Base-by-base conservation (phyloP, 2,888 invertebrate species). In the Synergus gifuensis region DNA sequence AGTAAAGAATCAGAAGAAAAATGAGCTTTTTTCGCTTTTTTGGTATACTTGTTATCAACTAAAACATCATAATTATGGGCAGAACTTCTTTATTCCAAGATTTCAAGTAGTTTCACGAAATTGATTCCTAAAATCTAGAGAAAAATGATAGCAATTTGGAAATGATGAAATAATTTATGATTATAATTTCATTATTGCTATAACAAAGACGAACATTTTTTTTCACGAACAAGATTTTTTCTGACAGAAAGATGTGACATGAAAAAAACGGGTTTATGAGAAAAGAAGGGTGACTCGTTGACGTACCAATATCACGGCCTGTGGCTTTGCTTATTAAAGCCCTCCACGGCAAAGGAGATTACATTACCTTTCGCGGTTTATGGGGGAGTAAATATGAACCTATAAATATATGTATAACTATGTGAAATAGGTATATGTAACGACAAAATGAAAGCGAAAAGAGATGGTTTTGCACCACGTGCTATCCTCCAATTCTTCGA, bases 281-380 rank as follows among this genome's bases (percentile, higher is more conserved):
- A 42, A 64, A 60, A 42, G 69, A 66, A 78, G 78, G 83, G 83
- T 84, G 84, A 84, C 87, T 81, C 85, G 87, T 87, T 87, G 89
- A 88, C 89, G 88, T 86, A 82, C 87, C 87, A 89, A 89, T 89
- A 89, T 89, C 89, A 89, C 88, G 89, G 86, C 85, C 82, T 83
- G 88, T 88, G 89, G 85, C 87, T 88, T 86, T 85, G 87, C 86
- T 88, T 88, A 88, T 89, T 89, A 88, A 88, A 87, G 84, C 84
- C 63, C 67, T 63, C 82, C 81, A 67, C 76, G 82, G 64, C 66
- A 58, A 60, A 77, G 44, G 60, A 60, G 76, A 79, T 76, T 62
- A 80, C 77, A 78, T 81, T 78, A 77, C 63, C 79, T 82, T 80
- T 78, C 63, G 76, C 67, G 73, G 42, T 77, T 54, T 44, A 66